phyloP scores from a whole-genome alignment of 2,113 vertebrate species.

The Psilopsiagon aymara region DNA sequence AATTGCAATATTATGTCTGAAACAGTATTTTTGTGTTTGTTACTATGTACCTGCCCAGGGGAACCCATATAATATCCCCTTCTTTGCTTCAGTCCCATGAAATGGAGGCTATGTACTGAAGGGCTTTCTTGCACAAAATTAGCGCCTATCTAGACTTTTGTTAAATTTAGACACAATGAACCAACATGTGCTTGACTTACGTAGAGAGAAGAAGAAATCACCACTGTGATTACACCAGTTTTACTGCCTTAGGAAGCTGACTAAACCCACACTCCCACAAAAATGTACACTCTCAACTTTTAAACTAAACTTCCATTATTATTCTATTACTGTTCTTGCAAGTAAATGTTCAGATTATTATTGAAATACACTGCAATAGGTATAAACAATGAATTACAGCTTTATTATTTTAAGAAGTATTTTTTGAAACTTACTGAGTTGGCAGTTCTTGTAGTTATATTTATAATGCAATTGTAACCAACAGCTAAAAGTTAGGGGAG shows the following conservation, averaged over 20 bases:
- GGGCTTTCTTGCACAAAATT: not conserved
- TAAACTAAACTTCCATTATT: not conserved
- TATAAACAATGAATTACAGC: not conserved
- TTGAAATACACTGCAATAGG: not conserved
- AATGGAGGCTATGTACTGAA: not conserved
- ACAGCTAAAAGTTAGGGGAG: slow-evolving; percentile 82
- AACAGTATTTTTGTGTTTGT: not conserved
- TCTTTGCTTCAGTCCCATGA: not conserved
- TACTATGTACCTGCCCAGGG: not conserved
- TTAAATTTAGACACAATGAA: not conserved
- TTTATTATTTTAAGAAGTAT: slow-evolving; percentile 11
- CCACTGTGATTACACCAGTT: not conserved
- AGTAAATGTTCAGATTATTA: not conserved
- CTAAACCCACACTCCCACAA: not conserved
- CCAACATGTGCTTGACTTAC: not conserved
- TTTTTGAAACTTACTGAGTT: slow-evolving; percentile 89
- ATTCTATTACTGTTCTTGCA: not conserved
- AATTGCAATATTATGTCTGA: not conserved
- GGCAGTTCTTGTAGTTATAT: slow-evolving; percentile 95
- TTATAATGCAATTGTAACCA: slow-evolving; percentile 96
- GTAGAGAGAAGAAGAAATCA: not conserved
- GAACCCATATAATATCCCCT: not conserved
- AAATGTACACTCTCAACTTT: not conserved
- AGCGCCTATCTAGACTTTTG: not conserved
- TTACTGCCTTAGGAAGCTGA: not conserved